Evolutionary conservation across 2,113 vertebrate species (phyloP).

Genomic region (Protomyctophum bolini): DNA sequence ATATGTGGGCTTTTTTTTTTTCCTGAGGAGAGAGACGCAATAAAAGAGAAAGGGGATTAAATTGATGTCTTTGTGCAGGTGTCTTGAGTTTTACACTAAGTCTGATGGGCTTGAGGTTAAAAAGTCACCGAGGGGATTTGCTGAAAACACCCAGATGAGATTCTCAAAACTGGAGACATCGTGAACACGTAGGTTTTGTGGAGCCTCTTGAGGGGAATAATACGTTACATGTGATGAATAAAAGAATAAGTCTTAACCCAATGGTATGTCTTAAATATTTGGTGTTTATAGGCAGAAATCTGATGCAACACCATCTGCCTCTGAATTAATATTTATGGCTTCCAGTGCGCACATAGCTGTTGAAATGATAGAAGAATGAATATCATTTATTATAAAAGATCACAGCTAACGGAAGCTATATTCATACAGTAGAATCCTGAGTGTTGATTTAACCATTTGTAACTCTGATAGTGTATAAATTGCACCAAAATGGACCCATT

Average conservation of each 20-base stretch:
- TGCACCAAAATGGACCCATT: too few relatives aligned
- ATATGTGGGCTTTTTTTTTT: neutral
- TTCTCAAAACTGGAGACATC: slow-evolving; percentile 26
- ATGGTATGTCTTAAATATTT: slow-evolving; percentile 42
- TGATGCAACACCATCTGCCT: slow-evolving; percentile 52
- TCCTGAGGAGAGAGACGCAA: neutral
- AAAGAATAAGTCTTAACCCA: slow-evolving; percentile 42
- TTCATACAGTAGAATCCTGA: slow-evolving; percentile 24
- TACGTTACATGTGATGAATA: slow-evolving; percentile 42
- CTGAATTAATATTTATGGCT: slow-evolving; percentile 68
- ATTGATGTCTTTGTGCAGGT: slow-evolving; percentile 54
- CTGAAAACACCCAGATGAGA: slow-evolving; percentile 47
- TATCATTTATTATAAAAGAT: slow-evolving; percentile 17
- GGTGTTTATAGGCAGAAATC: slow-evolving; percentile 44
- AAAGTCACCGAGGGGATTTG: slow-evolving; percentile 54
- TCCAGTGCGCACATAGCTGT: slow-evolving; percentile 18
- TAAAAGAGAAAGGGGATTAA: slow-evolving; percentile 20
- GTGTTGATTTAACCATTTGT: too few relatives aligned
- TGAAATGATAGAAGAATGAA: slow-evolving; percentile 19
- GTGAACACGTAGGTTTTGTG: slow-evolving; percentile 31
- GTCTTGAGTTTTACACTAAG: slow-evolving; percentile 52
- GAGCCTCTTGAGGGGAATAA: slow-evolving; percentile 37
- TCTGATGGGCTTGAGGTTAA: slow-evolving; percentile 53
- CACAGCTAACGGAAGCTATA: slow-evolving; percentile 32
- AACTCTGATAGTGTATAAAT: too few relatives aligned